Conservation (phyloP, 2,888 invertebrate species). For the Nemotelus pantherinus region DNA sequence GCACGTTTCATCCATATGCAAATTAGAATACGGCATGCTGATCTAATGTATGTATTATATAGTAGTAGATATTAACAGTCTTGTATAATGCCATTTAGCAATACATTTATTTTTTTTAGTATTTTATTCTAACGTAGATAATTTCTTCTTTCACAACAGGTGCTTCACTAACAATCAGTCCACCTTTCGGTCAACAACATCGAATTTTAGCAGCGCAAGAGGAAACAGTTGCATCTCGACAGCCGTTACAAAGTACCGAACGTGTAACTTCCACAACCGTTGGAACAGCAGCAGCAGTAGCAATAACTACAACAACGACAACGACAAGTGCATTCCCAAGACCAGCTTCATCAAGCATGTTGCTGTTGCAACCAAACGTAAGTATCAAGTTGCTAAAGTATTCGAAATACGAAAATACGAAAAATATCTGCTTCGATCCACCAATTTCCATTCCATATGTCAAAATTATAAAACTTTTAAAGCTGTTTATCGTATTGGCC, state of each 20-base stretch:
- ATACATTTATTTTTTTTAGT: too few species aligned
- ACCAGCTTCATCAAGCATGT: slow-evolving; percentile 78
- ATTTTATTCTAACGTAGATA: neutral
- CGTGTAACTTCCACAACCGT: slow-evolving; percentile 47
- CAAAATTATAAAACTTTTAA: too few species aligned
- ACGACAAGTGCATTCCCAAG: slow-evolving; percentile 44
- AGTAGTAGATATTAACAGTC: neutral
- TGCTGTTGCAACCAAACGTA: slow-evolving; percentile 92
- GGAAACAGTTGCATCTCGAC: slow-evolving; percentile 36
- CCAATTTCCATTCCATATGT: too few species aligned
- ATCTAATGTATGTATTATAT: neutral
- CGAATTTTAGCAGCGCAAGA: slow-evolving; percentile 28
- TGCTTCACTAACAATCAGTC: slow-evolving; percentile 54
- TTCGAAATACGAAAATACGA: too few species aligned
- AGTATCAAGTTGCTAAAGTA: slow-evolving; percentile 58
- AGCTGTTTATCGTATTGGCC: too few species aligned
- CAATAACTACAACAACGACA: slow-evolving; percentile 50
- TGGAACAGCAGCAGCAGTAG: slow-evolving; percentile 50
- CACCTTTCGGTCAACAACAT: slow-evolving; percentile 44
- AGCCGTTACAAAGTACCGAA: slow-evolving; percentile 35
- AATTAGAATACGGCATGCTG: neutral
- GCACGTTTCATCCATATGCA: neutral
- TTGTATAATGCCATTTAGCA: neutral
- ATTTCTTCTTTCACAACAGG: slow-evolving; percentile 50
- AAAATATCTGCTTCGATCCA: too few species aligned